Evolutionary conservation across 2,888 invertebrate species (phyloP), one percentile per base, ranked within the genome.

Genomic region (Mythimna vitellina): DNA sequence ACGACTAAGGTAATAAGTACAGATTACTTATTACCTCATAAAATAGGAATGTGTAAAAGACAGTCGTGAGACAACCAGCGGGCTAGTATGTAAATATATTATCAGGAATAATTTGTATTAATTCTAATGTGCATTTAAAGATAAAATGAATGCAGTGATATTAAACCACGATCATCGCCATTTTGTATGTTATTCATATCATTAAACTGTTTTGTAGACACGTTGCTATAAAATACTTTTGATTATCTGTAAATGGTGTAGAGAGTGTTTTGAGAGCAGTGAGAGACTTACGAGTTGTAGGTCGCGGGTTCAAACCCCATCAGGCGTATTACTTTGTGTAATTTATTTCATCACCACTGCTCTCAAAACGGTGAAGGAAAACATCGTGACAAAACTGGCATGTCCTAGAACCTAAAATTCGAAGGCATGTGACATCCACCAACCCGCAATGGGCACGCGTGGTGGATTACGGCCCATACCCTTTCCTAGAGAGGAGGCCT

Each of bases 61-160:
- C 70, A 56, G 32, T 56, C 7, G 22, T n/a, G 20, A 32, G 60
- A 65, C 51, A 65, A 65, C 35, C 46, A 49, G 25, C 17, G 9
- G n/a, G 32, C 38, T 32, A 68, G 17, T 71, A 80, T 80, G 80
- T 38, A 76, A 80, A 80, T 80, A 64, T 4, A 65, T 69, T 74
- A 79, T 74, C 80, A 70, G 57, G 22, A 35, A 69, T 58, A 63
- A 76, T 66, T 80, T 76, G 57, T 63, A 60, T 68, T 68, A 54
- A 80, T 65, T 62, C 58, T 75, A 76, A 80, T 80, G 80, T 60
- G 58, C 54, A 38, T 74, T 63, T 49, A 46, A 29, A 80, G 80
- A 71, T 76, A 64, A 80, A 65, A 57, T 66, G 58, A 38, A 79
- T 32, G 64, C 17, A 67, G 35, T 65, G 49, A 79, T 49, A 56